Evolutionary conservation across 2,113 vertebrate genomes (phyloP), one percentile per base, ranked within the genome.

Genomic region (Atrichornis clamosus): DNA sequence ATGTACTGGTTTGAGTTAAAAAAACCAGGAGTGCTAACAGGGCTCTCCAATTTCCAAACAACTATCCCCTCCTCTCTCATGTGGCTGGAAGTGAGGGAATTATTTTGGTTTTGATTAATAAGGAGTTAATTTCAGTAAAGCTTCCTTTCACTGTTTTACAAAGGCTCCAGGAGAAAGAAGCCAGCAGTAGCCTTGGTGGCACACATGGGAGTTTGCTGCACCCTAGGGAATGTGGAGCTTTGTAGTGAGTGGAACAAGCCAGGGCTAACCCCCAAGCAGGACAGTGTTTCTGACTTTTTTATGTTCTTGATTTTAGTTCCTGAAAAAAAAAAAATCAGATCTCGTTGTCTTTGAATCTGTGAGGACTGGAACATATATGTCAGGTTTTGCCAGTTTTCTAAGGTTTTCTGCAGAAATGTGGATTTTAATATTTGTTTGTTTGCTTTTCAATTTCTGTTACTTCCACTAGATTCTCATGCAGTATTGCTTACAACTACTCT

Each of bases 181-280:
- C 11, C 0, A 1, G 42, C 20, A 11, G 23, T 6, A 53, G 37
- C 33, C 22, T 68, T 41, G 65, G 30, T 65, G 55, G 37, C 32
- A 15, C 21, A 17, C 5, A 2, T 1, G 2, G 49, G 60, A 75
- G 30, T 41, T 41, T 0, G 3, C 37, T 63, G 49, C 3, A 12
- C 47, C 42, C 30, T 37, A 3, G 39, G 49, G 47, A 84, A 67
- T 8, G 44, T 3, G 5, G 47, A 81, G 53, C 49, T 89, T 62
- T 49, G 46, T 35, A 28, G 23, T 13, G 26, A 62, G 19, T 1
- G 2, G 46, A 76, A 32, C 62, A 93, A 91, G 78, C 75, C 55
- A n/a, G 62, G 67, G 33, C 91, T 63, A 81, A 59, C 10, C 27
- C 46, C n/a, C 16, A 55, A 24, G 35, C 4, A 8, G 30, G 27